These are phyloP conservation scores for Crocodylus rhombifer DNA, from an alignment of 2,797 vertebrate species.

Conservation along the genomic window DNA sequence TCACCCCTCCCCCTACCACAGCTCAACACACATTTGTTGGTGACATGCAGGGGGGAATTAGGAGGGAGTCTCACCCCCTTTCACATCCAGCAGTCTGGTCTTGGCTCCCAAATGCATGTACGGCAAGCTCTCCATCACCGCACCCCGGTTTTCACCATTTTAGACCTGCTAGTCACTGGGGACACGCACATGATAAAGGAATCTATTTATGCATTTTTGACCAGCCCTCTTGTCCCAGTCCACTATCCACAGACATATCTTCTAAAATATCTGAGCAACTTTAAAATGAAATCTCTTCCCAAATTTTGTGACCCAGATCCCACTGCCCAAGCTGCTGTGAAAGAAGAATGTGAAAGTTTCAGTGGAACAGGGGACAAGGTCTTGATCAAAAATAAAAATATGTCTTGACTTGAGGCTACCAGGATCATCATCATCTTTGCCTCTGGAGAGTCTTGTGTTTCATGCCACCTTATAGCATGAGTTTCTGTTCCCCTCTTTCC, in stretches of 20 bases:
- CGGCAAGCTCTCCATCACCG: too few species aligned
- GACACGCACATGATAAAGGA: neutral
- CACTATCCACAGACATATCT: neutral
- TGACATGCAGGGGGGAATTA: too few species aligned
- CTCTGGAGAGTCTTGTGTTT: fast-evolving
- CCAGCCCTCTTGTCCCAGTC: neutral
- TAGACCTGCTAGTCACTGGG: neutral
- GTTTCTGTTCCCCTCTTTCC: neutral
- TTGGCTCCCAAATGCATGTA: too few species aligned
- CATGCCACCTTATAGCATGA: neutral
- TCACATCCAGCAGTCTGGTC: too few species aligned
- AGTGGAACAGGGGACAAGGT: neutral
- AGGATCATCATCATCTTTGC: neutral
- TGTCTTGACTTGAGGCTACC: neutral
- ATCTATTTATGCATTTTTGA: neutral
- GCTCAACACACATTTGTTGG: too few species aligned
- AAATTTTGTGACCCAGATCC: neutral
- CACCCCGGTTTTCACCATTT: too few species aligned
- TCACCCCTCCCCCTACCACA: too few species aligned
- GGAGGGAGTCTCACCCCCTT: too few species aligned
- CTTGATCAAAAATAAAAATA: neutral
- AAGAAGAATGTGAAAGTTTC: neutral
- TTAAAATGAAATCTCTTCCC: neutral
- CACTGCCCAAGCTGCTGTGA: neutral
- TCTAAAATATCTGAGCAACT: neutral